Conservation (phyloP, 1,140 invertebrate species). For the Idris sp. region DNA sequence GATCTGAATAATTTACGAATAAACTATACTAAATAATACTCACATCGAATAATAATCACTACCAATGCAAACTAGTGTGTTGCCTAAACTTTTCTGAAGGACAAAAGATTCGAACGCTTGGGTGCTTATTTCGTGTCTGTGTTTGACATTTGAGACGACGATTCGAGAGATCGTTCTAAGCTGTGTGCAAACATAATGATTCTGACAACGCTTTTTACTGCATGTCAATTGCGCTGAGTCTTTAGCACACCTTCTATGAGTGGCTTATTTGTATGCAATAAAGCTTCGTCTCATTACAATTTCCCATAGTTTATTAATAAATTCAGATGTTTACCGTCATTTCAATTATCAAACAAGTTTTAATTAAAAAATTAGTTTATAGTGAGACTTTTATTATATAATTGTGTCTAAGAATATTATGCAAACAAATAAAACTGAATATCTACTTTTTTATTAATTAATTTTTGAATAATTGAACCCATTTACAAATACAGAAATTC, state of each 20-base stretch:
- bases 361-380: background rate
- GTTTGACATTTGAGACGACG: conserved; percentile 67
- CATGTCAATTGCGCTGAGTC: conserved; percentile 59
- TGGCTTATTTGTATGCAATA: conserved; percentile 60
- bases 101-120: conserved; percentile 64
- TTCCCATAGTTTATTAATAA: conserved; percentile 45
- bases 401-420: too few species aligned
- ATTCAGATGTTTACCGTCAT: background rate
- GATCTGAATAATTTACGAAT: conserved; percentile 6
- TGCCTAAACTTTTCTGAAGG: conserved; percentile 63
- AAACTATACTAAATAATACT: conserved; percentile 7
- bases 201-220: conserved; percentile 65
- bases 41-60: conserved; percentile 43
- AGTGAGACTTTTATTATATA: too few species aligned
- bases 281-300: conserved; percentile 48
- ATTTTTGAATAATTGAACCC: too few species aligned
- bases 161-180: conserved; percentile 66
- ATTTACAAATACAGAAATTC: too few species aligned
- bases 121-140: conserved; percentile 66
- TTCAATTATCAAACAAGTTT: conserved; percentile 6
- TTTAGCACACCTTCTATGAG: conserved; percentile 52
- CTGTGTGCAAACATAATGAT: conserved; percentile 64
- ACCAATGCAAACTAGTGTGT: conserved; percentile 60
- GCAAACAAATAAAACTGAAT: too few species aligned
- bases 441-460: too few species aligned